Percentiles rank a stretch among this genome's conserved stretches.
phyloP scores from a whole-genome alignment of 2,888 invertebrate genomes.

The Drosophila sordidula region DNA sequence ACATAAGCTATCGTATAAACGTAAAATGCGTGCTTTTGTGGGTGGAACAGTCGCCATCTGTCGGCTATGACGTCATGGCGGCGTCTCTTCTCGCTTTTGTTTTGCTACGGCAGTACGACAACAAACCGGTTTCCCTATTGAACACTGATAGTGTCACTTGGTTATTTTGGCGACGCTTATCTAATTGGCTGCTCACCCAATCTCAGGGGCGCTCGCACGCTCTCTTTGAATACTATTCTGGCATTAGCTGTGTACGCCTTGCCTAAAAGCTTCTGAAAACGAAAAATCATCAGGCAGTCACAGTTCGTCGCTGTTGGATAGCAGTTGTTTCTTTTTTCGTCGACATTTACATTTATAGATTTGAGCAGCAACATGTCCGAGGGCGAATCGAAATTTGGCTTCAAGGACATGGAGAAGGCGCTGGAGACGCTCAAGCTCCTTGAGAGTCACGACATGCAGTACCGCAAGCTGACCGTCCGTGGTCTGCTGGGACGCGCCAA shows the following conservation, averaged over 20 bases:
- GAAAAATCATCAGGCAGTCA: constrained; percentile 52
- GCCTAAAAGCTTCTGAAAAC: constrained; percentile 11
- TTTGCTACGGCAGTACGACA: constrained; percentile 66
- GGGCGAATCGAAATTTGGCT: constrained; percentile 88
- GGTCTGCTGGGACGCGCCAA: constrained; percentile 87
- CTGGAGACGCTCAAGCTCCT: constrained; percentile 88
- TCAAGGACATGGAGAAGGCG: constrained; percentile 90
- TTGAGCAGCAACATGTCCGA: constrained; percentile 52
- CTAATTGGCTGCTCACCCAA: constrained; percentile 60
- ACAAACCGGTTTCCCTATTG: constrained; percentile 67
- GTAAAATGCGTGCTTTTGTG: constrained; percentile 1
- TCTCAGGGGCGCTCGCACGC: constrained; percentile 49
- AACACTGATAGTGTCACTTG: constrained; percentile 61
- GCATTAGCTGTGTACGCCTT: constrained; percentile 17
- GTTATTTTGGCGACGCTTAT: constrained; percentile 78
- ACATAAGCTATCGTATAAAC: background rate
- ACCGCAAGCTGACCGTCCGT: constrained; percentile 88
- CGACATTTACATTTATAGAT: constrained; percentile 8
- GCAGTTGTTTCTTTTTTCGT: constrained; percentile 24
- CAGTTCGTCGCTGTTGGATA: constrained; percentile 42
- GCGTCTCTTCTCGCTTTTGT: constrained; percentile 55
- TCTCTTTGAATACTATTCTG: constrained; percentile 28
- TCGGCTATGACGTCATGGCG: constrained; percentile 56
- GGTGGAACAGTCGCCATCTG: constrained; percentile 19
- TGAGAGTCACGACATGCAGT: constrained; percentile 88